These are phyloP conservation scores for Azemiops feae DNA, from an alignment of 2,113 vertebrate genomes.

Conservation along the genomic window DNA sequence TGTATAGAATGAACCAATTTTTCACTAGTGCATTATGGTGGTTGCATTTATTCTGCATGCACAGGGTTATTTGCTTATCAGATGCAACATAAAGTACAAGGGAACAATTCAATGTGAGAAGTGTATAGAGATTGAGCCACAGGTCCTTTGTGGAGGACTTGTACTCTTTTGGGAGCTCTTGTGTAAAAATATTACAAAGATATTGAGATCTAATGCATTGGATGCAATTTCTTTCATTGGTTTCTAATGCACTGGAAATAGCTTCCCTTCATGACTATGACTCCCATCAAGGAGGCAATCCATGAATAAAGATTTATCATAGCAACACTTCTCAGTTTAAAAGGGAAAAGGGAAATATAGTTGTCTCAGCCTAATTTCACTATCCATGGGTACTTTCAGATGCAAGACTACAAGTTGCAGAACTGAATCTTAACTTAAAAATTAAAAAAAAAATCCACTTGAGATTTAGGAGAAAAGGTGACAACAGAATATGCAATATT, in stretches of 20 bases:
- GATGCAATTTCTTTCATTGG: too few species aligned
- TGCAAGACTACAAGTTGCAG: not conserved
- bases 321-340: not conserved
- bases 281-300: not conserved
- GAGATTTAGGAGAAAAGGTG: not conserved
- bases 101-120: not conserved
- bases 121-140: not conserved
- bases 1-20: not conserved
- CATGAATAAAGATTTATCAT: not conserved
- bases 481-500: not conserved
- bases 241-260: not conserved
- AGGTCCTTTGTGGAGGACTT: not conserved
- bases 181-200: not conserved
- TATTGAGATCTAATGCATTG: not conserved
- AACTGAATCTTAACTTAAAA: not conserved
- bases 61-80: not conserved
- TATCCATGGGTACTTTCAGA: not conserved
- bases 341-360: not conserved
- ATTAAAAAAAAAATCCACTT: too few species aligned
- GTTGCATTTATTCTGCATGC: not conserved
- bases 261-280: not conserved
- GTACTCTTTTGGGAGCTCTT: not conserved
- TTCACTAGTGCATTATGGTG: not conserved
- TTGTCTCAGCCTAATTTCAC: not conserved
- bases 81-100: not conserved